A percentile compares a stretch with the other conserved stretches of the same genome.
Evolutionary conservation across 2,113 vertebrate species (phyloP).

Genomic region (Cichladusa arquata): DNA sequence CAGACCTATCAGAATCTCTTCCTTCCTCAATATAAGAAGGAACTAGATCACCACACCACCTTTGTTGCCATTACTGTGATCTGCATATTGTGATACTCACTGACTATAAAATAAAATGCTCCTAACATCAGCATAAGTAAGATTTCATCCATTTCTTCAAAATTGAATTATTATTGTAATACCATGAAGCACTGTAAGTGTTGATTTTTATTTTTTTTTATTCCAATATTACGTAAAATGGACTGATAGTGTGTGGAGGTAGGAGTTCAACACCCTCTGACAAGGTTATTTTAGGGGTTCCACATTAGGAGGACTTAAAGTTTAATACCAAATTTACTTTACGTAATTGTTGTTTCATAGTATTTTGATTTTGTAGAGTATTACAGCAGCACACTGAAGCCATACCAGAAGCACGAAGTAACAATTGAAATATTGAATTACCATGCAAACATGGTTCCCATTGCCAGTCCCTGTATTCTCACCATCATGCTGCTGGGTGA

Average conservation of each 20-base stretch:
- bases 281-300: background rate
- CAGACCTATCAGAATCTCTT: background rate
- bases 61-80: background rate
- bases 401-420: background rate
- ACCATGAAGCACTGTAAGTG: background rate
- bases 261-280: background rate
- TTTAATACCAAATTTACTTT: background rate
- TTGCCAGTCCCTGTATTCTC: background rate
- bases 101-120: background rate
- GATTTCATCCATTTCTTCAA: background rate
- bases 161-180: background rate
- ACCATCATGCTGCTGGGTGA: rapidly evolving
- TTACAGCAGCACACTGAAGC: background rate
- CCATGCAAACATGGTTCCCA: background rate
- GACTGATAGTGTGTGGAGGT: background rate
- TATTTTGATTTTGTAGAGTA: background rate
- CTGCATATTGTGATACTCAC: background rate
- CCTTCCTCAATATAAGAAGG: background rate
- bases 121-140: background rate
- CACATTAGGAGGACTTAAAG: background rate
- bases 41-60: background rate
- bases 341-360: background rate
- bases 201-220: background rate
- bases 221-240: background rate
- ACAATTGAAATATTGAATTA: background rate